These are phyloP conservation scores for Drosophila lini DNA, from an alignment of 1,140 invertebrate genomes.

Conservation along the genomic window DNA sequence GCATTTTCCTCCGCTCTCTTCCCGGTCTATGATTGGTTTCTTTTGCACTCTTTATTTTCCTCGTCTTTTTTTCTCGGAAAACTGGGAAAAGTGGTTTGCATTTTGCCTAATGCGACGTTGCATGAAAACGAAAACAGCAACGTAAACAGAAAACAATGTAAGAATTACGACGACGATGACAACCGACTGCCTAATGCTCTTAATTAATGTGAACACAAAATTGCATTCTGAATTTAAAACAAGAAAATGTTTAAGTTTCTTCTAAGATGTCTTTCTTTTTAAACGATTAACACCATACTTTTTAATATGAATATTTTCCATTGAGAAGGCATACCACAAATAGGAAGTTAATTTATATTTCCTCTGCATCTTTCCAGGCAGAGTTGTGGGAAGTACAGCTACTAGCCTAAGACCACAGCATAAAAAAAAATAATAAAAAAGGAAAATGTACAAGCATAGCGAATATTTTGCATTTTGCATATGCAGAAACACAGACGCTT, in stretches of 20 bases:
- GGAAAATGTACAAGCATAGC: slow-evolving; percentile 19
- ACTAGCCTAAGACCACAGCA: slow-evolving; percentile 4
- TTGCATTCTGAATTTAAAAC: neutral
- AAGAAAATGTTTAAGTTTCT: neutral
- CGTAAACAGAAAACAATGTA: slow-evolving; percentile 58
- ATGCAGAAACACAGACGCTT: slow-evolving; percentile 58
- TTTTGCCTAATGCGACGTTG: slow-evolving; percentile 63
- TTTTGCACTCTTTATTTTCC: slow-evolving; percentile 18
- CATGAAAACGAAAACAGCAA: slow-evolving; percentile 61
- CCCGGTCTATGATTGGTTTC: neutral
- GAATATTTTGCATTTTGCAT: slow-evolving; percentile 55
- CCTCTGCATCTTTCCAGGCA: slow-evolving; percentile 1
- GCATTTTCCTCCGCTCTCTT: slow-evolving; percentile 5
- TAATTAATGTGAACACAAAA: neutral
- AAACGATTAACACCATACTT: neutral
- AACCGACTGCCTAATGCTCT: slow-evolving; percentile 31
- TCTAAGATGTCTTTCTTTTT: neutral
- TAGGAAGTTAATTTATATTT: slow-evolving; percentile 6
- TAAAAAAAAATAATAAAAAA: slow-evolving; percentile 6
- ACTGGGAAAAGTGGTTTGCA: slow-evolving; percentile 51
- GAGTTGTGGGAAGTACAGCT: slow-evolving; percentile 11
- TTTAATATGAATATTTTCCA: neutral
- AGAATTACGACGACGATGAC: neutral
- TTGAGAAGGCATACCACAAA: neutral
- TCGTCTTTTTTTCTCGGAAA: neutral